Percentiles rank a stretch among this genome's conserved stretches.
Conservation (phyloP, 1,140 invertebrate genomes). For the Episyrphus balteatus region DNA sequence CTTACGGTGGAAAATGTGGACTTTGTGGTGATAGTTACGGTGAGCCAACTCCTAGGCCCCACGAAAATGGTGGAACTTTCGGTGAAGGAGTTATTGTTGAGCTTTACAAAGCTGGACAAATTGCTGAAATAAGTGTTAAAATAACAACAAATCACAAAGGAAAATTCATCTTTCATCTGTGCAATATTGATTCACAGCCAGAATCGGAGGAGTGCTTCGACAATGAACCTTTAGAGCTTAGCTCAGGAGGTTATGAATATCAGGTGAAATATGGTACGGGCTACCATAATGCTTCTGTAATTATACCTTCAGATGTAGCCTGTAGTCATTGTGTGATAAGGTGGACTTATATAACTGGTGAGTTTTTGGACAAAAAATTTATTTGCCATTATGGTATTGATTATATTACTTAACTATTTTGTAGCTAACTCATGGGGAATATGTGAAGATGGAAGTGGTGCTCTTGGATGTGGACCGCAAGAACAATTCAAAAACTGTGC, state of each 20-base stretch:
- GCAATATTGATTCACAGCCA: constrained; percentile 24
- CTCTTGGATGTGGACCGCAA: constrained; percentile 49
- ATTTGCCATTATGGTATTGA: too few species aligned
- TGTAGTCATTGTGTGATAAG: constrained; percentile 51
- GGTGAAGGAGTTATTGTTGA: constrained; percentile 41
- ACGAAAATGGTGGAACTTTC: constrained; percentile 47
- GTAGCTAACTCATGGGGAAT: constrained; percentile 46
- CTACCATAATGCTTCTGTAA: constrained; percentile 21
- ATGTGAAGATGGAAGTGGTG: constrained; percentile 36
- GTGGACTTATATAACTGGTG: constrained; percentile 45
- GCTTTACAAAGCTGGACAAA: constrained; percentile 26
- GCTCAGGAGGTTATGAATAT: background rate
- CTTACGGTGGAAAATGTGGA: constrained; percentile 41
- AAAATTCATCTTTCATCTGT: constrained; percentile 42
- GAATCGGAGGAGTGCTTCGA: constrained; percentile 2
- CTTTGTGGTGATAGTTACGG: constrained; percentile 42
- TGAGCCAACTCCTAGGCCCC: constrained; percentile 38
- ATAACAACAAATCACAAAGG: constrained; percentile 41
- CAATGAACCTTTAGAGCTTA: constrained; percentile 26
- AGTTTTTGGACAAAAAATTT: background rate
- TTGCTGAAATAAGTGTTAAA: constrained; percentile 32
- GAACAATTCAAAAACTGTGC: constrained; percentile 58
- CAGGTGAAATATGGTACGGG: constrained; percentile 11
- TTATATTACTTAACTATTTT: constrained; percentile 1
- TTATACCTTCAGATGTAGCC: constrained; percentile 38